A percentile compares a stretch with the other conserved stretches of the same genome.
Conservation (phyloP, 2,888 invertebrate genomes). For the Aleiodes testaceus region DNA sequence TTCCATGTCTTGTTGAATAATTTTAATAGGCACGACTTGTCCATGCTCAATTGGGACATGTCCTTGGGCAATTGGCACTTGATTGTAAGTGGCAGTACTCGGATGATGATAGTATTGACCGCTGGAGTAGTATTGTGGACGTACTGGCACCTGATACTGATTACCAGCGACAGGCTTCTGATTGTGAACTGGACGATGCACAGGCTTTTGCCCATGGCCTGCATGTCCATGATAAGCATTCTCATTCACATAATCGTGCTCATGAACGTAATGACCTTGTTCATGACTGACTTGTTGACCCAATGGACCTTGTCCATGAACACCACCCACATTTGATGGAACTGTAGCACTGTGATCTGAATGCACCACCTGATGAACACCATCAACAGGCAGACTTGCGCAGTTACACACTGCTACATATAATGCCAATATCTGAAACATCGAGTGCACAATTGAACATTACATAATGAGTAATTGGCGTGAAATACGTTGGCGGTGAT, state of each 20-base stretch:
- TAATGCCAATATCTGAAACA: conserved; percentile 38
- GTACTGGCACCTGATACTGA: conserved; percentile 14
- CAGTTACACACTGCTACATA: conserved; percentile 21
- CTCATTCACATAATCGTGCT: no score
- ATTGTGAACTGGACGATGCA: no score
- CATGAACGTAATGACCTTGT: no score
- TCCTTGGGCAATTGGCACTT: conserved; percentile 3
- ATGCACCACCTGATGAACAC: conserved; percentile 25
- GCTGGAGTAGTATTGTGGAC: neutral
- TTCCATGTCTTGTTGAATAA: conserved; percentile 47
- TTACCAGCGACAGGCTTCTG: neutral
- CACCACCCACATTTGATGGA: no score
- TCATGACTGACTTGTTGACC: no score
- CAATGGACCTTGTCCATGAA: no score
- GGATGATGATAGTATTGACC: neutral
- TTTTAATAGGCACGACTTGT: conserved; percentile 40
- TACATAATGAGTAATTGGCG: conserved; percentile 32
- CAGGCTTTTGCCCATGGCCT: no score
- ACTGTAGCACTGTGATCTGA: neutral
- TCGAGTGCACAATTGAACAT: conserved; percentile 23
- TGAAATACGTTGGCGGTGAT: conserved; percentile 40
- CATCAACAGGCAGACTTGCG: conserved; percentile 28
- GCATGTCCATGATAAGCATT: no score
- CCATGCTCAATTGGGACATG: conserved; percentile 3
- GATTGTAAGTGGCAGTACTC: neutral